phyloP scores from a whole-genome alignment of 2,797 vertebrate genomes.

The Pristis pectinata region DNA sequence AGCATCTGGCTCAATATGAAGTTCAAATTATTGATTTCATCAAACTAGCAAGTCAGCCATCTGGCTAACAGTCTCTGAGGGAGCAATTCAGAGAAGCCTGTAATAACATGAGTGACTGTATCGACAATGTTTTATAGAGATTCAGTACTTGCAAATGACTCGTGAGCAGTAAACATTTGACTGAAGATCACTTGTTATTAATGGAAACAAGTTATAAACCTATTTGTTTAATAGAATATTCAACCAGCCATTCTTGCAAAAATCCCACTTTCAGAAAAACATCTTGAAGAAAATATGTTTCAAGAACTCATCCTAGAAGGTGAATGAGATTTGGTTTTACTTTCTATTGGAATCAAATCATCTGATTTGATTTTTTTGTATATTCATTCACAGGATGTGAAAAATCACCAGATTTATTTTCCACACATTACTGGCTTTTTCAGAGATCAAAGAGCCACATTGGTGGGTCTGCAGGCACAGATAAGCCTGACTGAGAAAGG shows the following conservation, averaged over 20 bases:
- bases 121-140: slow-evolving; percentile 15
- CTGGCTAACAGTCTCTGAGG: slow-evolving; percentile 16
- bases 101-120: background rate
- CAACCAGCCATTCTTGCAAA: background rate
- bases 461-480: too few species aligned
- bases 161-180: slow-evolving; percentile 13
- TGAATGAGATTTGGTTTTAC: background rate
- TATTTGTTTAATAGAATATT: background rate
- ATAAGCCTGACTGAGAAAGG: too few species aligned
- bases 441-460: too few species aligned
- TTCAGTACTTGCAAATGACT: slow-evolving; percentile 1
- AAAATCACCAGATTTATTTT: too few species aligned
- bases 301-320: background rate
- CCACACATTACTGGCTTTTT: too few species aligned
- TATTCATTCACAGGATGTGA: too few species aligned
- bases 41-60: background rate
- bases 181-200: background rate
- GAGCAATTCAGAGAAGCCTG: background rate
- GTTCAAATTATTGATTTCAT: slow-evolving; percentile 14
- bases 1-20: background rate
- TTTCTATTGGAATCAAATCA: background rate
- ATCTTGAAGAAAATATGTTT: background rate
- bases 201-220: background rate
- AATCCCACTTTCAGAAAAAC: background rate
- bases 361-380: background rate